phyloP scores from a whole-genome alignment of 2,113 vertebrate genomes.

The Forbesichthys agassizii region DNA sequence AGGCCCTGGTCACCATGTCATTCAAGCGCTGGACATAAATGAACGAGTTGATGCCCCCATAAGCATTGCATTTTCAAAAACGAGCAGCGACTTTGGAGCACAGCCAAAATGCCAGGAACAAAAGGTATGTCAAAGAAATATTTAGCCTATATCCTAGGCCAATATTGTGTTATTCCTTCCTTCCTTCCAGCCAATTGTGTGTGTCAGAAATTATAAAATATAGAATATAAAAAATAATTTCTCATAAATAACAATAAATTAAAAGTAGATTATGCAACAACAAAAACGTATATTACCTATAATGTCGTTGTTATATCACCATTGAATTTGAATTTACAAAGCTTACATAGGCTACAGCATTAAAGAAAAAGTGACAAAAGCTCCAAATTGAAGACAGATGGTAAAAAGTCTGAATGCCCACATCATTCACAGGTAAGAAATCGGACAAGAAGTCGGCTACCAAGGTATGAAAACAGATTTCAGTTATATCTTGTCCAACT shows the following conservation, averaged over 20 bases:
- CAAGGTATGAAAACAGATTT: slow-evolving; percentile 67
- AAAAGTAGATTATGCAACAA: too few relatives aligned
- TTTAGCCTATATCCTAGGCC: neutral
- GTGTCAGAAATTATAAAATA: too few relatives aligned
- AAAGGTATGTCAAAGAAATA: slow-evolving; percentile 66
- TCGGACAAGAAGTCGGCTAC: slow-evolving; percentile 81
- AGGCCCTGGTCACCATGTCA: slow-evolving; percentile 63
- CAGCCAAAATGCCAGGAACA: slow-evolving; percentile 79
- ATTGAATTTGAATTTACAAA: too few relatives aligned
- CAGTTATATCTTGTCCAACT: neutral
- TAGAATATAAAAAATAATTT: too few relatives aligned
- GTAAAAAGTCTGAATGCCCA: slow-evolving; percentile 9
- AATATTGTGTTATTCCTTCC: neutral
- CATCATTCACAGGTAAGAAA: slow-evolving; percentile 75
- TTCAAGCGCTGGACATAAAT: slow-evolving; percentile 77
- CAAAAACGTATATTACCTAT: too few relatives aligned
- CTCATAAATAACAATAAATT: too few relatives aligned
- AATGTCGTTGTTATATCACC: too few relatives aligned
- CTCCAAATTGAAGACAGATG: neutral
- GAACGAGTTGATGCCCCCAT: slow-evolving; percentile 45
- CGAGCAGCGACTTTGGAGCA: slow-evolving; percentile 56
- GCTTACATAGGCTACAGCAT: too few relatives aligned
- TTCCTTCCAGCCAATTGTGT: too few relatives aligned
- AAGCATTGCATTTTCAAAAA: slow-evolving; percentile 64
- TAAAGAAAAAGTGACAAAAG: neutral